phyloP scores from a whole-genome alignment of 2,888 invertebrate genomes.

The Tricholauxania praeusta region DNA sequence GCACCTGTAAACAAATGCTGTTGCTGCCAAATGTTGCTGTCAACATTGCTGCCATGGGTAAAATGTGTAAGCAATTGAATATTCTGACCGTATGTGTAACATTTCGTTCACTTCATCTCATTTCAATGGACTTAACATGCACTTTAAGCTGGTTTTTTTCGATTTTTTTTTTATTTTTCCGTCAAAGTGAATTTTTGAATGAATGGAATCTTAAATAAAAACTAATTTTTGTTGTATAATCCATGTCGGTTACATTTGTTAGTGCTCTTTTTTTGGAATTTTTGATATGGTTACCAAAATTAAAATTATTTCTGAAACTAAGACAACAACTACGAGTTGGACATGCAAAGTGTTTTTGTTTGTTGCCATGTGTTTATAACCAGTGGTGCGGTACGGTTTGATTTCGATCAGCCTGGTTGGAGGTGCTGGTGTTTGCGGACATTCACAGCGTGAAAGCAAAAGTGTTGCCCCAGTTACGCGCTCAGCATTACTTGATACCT shows the following conservation, averaged over 20 bases:
- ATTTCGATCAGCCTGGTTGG: constrained; percentile 5
- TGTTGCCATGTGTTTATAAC: too few species aligned
- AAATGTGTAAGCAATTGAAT: constrained; percentile 21
- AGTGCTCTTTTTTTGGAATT: background rate
- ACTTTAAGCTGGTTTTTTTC: background rate
- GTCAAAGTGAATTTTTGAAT: constrained; percentile 11
- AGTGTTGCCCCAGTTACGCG: constrained; percentile 49
- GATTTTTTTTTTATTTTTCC: background rate
- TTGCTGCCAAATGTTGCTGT: constrained; percentile 23
- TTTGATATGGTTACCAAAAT: constrained; percentile 16
- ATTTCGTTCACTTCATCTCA: background rate
- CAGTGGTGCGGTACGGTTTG: background rate
- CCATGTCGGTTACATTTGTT: background rate
- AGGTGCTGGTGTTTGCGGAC: background rate
- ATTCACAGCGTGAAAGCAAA: constrained; percentile 39
- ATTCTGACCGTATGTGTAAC: constrained; percentile 21
- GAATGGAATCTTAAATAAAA: constrained; percentile 25
- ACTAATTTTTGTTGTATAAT: constrained; percentile 9
- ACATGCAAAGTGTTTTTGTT: constrained; percentile 14
- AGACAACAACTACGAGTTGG: background rate
- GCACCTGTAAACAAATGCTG: background rate
- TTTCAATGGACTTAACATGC: constrained; percentile 9
- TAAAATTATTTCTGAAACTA: background rate
- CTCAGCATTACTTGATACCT: constrained; percentile 35
- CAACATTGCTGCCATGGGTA: background rate